These are phyloP conservation scores for Pilophorus perplexus DNA, from an alignment of 2,888 invertebrate species.

Conservation along the genomic window DNA sequence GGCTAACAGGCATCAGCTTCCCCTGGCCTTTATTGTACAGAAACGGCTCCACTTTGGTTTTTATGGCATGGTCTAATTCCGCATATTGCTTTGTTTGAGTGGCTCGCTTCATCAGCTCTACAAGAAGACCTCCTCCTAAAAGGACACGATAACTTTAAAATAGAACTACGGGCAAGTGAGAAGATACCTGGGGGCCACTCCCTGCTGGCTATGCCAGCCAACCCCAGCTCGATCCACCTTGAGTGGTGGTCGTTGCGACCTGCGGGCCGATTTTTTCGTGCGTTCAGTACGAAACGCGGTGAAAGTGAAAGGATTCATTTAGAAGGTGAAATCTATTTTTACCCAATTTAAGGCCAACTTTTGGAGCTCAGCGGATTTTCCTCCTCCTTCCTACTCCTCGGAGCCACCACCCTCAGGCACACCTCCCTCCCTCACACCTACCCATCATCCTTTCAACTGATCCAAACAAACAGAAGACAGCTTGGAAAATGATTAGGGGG, in stretches of 20 bases:
- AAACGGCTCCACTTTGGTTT: conserved; percentile 86
- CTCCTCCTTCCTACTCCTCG: too few species aligned
- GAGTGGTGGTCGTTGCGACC: too few species aligned
- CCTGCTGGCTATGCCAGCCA: too few species aligned
- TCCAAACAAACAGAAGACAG: too few species aligned
- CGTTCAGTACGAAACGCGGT: too few species aligned
- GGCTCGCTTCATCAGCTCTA: conserved; percentile 89
- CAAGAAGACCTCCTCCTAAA: conserved; percentile 82
- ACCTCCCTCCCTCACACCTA: neutral
- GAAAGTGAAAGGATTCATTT: too few species aligned
- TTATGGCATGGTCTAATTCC: conserved; percentile 88
- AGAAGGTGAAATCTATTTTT: too few species aligned
- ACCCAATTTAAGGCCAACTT: too few species aligned
- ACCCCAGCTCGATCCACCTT: too few species aligned
- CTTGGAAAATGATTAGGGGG: too few species aligned
- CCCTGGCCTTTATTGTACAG: conserved; percentile 92
- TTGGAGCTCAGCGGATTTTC: too few species aligned
- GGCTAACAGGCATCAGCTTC: conserved; percentile 83
- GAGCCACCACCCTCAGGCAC: neutral
- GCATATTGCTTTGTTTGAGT: conserved; percentile 86
- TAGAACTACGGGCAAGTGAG: neutral
- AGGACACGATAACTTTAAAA: neutral
- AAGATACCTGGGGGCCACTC: too few species aligned
- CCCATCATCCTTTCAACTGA: neutral
- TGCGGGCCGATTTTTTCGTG: neutral